A percentile compares a stretch with the other conserved stretches of the same genome.
These are phyloP conservation scores for Lymantria dispar DNA, from an alignment of 2,888 invertebrate species.

Conservation along the genomic window DNA sequence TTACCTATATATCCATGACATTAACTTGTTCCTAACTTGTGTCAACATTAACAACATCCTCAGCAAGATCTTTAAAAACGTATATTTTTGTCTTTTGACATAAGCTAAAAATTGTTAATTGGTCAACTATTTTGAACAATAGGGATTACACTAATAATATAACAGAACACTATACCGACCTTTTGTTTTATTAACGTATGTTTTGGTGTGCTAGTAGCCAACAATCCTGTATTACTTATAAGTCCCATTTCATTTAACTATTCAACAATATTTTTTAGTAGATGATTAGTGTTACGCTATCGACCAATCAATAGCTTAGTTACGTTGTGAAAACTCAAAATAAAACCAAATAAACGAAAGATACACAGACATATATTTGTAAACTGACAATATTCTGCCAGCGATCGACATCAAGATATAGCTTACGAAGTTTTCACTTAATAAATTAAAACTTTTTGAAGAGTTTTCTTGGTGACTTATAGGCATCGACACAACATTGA, in stretches of 20 bases:
- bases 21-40: too few relatives aligned
- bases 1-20: too few relatives aligned
- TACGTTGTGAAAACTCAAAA: conserved; percentile 25
- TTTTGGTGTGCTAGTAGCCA: conserved; percentile 82
- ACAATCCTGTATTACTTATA: conserved; percentile 85
- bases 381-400: not conserved
- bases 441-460: too few relatives aligned
- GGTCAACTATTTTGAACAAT: too few relatives aligned
- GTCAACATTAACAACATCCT: too few relatives aligned
- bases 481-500: too few relatives aligned
- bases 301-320: conserved; percentile 61
- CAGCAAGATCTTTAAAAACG: too few relatives aligned
- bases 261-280: not conserved
- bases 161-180: conserved; percentile 39
- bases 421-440: too few relatives aligned
- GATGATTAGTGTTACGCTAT: conserved; percentile 47
- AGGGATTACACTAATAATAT: not conserved
- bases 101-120: too few relatives aligned
- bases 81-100: too few relatives aligned
- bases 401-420: not conserved
- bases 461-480: too few relatives aligned
- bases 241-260: conserved; percentile 62
- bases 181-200: conserved; percentile 48
- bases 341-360: not conserved
- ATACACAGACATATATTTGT: not conserved